A percentile compares a stretch with the other conserved stretches of the same genome.
Conservation (phyloP, 2,797 vertebrate species). For the Emydoidea blandingii region DNA sequence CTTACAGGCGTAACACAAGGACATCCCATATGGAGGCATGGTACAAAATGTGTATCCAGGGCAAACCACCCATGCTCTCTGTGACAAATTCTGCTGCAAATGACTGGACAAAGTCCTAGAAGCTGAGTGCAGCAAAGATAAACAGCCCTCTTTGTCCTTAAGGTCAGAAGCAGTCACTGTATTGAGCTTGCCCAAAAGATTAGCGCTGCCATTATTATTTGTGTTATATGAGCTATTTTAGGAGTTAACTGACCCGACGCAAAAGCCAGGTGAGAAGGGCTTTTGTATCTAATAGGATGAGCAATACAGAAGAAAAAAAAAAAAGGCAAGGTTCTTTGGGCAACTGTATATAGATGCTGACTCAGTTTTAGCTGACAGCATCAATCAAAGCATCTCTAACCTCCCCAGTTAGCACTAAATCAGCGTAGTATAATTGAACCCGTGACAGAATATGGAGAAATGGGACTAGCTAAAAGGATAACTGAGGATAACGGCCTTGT, state of each 20-base stretch:
- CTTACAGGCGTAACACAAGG: conserved; percentile 43
- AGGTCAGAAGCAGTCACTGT: conserved; percentile 69
- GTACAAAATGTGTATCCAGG: conserved; percentile 60
- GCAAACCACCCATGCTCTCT: conserved; percentile 63
- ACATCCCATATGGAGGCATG: conserved; percentile 48
- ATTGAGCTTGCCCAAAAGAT: conserved; percentile 66
- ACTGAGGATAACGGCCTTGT: conserved; percentile 73
- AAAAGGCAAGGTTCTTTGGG: conserved; percentile 76
- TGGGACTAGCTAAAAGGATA: conserved; percentile 75
- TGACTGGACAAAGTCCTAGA: conserved; percentile 61
- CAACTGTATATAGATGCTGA: conserved; percentile 67
- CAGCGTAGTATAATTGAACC: conserved; percentile 67
- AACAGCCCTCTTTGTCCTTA: conserved; percentile 69
- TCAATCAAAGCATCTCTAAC: conserved; percentile 74
- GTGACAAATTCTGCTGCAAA: conserved; percentile 60
- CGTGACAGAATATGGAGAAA: conserved; percentile 75
- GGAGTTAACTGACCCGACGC: conserved; percentile 71
- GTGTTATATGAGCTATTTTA: conserved; percentile 77
- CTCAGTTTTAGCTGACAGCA: conserved; percentile 72
- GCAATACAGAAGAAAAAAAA: conserved; percentile 42
- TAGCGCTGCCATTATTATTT: conserved; percentile 66
- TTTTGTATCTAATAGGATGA: conserved; percentile 79
- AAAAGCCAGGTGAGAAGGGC: conserved; percentile 75
- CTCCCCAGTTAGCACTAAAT: conserved; percentile 77
- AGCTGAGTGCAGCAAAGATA: conserved; percentile 60